Conservation (phyloP, 2,888 invertebrate genomes). For the Caradrina kadenii region DNA sequence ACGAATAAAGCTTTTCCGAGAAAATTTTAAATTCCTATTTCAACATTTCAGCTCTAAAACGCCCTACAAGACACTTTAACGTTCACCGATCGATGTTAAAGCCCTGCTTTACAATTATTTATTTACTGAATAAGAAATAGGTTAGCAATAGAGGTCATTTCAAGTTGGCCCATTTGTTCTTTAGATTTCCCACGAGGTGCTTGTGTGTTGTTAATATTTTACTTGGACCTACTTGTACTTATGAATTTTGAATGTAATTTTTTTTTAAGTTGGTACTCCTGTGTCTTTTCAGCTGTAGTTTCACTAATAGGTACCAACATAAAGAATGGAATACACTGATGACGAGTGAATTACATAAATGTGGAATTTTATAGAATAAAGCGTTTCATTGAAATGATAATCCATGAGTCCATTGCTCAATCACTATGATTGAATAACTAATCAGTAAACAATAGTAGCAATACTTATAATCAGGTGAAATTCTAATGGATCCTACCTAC, state of each 20-base stretch:
- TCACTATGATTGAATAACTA: too few species aligned
- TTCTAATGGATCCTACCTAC: too few species aligned
- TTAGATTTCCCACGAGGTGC: slow-evolving; percentile 45
- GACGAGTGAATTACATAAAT: too few species aligned
- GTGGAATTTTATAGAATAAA: too few species aligned
- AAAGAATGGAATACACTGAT: neutral
- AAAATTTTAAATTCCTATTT: slow-evolving; percentile 16
- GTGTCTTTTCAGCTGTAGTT: neutral
- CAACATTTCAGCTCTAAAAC: neutral
- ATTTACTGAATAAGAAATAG: slow-evolving; percentile 31
- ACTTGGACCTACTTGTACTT: slow-evolving; percentile 9
- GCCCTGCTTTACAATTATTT: slow-evolving; percentile 16
- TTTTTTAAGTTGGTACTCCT: slow-evolving; percentile 19
- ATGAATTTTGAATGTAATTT: slow-evolving; percentile 42
- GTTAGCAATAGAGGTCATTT: slow-evolving; percentile 19
- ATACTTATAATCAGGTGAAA: too few species aligned
- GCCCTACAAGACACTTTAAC: slow-evolving; percentile 21
- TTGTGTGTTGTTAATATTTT: slow-evolving; percentile 3
- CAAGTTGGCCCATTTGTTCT: slow-evolving; percentile 33
- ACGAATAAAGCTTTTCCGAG: neutral
- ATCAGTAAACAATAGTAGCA: too few species aligned
- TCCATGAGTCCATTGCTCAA: too few species aligned
- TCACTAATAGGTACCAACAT: neutral
- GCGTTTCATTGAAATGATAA: too few species aligned
- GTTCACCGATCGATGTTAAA: slow-evolving; percentile 32